These are phyloP conservation scores for Propithecus perrieri DNA, from an alignment of 2,797 vertebrate genomes.

Conservation along the genomic window DNA sequence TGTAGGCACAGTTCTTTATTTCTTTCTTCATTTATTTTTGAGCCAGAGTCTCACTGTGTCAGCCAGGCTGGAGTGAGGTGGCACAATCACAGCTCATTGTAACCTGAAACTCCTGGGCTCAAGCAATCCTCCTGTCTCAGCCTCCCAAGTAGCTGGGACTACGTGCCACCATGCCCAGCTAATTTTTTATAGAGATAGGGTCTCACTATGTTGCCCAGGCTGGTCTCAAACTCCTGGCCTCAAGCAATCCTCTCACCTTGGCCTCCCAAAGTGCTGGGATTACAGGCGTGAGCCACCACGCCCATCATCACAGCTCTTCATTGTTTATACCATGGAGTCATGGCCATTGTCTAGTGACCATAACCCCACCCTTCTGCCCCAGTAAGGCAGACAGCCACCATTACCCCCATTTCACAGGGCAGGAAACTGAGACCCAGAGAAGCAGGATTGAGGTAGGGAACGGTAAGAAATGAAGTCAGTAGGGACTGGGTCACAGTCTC, in stretches of 20 bases:
- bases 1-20: neutral
- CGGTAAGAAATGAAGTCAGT: neutral
- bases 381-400: neutral
- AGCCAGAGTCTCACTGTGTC: neutral
- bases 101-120: no score
- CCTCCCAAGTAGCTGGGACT: no score
- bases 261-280: neutral
- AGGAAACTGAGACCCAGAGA: neutral
- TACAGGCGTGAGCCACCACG: neutral
- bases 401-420: neutral
- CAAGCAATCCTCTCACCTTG: neutral
- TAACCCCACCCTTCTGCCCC: neutral
- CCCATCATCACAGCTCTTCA: neutral
- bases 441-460: neutral
- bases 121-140: no score
- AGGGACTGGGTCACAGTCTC: neutral
- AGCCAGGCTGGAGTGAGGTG: neutral
- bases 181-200: no score
- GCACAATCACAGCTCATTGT: no score
- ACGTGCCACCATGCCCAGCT: no score
- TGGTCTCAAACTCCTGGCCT: neutral
- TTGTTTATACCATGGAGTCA: neutral
- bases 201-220: neutral
- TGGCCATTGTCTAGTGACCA: neutral
- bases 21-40: neutral